Evolutionary conservation across 2,888 invertebrate species (phyloP).

Genomic region (Glaucopsyche alexis): DNA sequence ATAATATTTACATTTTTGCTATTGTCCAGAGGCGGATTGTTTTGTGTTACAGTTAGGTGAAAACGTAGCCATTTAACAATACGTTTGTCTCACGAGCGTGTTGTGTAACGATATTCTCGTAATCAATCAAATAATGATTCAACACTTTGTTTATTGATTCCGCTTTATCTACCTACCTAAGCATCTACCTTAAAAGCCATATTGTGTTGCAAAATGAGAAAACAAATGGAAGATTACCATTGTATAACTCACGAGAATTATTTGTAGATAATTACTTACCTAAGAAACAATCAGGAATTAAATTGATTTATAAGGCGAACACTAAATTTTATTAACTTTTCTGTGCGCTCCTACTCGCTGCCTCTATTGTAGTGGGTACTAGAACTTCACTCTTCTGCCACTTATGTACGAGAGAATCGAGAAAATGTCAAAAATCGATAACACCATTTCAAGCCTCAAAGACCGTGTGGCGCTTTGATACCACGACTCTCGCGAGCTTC

Average conservation of each 20-base stretch:
- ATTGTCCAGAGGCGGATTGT: neutral
- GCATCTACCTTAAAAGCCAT: neutral
- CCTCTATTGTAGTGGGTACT: too few species aligned
- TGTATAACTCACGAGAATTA: neutral
- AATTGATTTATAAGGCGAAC: too few species aligned
- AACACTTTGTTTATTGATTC: conserved; percentile 15
- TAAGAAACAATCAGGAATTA: neutral
- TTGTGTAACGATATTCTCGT: conserved; percentile 26
- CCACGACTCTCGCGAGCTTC: too few species aligned
- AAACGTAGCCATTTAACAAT: neutral
- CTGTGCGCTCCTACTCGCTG: too few species aligned
- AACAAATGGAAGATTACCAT: neutral
- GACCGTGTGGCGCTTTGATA: too few species aligned
- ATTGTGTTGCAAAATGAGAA: neutral
- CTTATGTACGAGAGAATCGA: too few species aligned
- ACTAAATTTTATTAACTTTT: too few species aligned
- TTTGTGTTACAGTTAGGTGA: neutral
- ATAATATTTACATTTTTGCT: neutral
- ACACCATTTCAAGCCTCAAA: too few species aligned
- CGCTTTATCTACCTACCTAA: neutral
- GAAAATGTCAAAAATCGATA: too few species aligned
- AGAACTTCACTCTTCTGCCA: too few species aligned
- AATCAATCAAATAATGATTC: conserved; percentile 27
- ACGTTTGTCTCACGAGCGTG: conserved; percentile 19
- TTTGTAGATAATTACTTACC: neutral